These are phyloP conservation scores for Clarias batrachus DNA, from an alignment of 2,113 vertebrate genomes.

Conservation along the genomic window DNA sequence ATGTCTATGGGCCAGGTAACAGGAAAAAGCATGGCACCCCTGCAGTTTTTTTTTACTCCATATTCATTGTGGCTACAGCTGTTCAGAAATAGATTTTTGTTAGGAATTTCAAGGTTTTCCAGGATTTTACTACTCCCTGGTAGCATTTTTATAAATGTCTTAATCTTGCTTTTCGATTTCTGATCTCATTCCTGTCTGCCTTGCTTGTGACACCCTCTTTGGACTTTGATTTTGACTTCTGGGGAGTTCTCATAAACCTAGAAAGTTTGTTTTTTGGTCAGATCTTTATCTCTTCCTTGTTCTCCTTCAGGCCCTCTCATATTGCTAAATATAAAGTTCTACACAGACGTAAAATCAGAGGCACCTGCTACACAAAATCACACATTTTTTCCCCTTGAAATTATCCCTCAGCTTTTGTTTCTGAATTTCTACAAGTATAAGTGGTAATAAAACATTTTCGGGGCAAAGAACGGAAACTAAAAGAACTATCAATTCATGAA, in stretches of 20 bases:
- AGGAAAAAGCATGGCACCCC: not conserved
- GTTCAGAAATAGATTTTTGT: not conserved
- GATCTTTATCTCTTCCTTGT: not conserved
- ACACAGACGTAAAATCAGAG: too few relatives aligned
- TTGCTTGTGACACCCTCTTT: not conserved
- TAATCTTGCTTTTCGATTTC: not conserved
- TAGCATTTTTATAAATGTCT: not conserved
- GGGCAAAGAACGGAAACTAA: too few relatives aligned
- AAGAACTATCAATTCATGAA: too few relatives aligned
- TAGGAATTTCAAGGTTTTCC: not conserved
- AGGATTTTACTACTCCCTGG: not conserved
- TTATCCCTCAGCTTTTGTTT: too few relatives aligned
- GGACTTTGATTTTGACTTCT: not conserved
- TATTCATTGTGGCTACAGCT: not conserved
- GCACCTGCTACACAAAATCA: too few relatives aligned
- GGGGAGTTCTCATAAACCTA: not conserved
- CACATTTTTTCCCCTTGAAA: too few relatives aligned
- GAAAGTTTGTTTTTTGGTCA: not conserved
- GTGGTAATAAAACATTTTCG: too few relatives aligned
- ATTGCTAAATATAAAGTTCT: too few relatives aligned
- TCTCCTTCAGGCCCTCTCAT: too few relatives aligned
- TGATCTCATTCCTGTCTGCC: not conserved
- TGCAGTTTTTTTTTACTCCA: not conserved
- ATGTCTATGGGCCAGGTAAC: constrained; percentile 23
- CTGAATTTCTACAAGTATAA: too few relatives aligned